phyloP scores from a whole-genome alignment of 2,888 invertebrate genomes.

The Polymixis lichenea region DNA sequence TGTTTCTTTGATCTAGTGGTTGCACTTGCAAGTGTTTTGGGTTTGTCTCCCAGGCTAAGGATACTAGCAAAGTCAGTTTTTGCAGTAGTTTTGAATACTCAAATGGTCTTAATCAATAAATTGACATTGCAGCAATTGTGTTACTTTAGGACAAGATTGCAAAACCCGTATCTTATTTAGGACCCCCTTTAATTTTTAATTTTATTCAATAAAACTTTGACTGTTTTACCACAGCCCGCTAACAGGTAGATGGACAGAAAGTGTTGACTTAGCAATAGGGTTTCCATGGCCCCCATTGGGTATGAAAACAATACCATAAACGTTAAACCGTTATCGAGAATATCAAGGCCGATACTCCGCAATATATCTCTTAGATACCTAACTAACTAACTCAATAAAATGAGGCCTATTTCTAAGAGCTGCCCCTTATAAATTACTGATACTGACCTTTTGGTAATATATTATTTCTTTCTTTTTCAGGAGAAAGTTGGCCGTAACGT shows the following conservation, averaged over 20 bases:
- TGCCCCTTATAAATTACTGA: neutral
- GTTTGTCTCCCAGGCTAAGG: neutral
- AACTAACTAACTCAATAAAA: too few species aligned
- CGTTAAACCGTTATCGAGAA: neutral
- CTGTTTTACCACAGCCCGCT: too few species aligned
- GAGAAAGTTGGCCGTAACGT: slow-evolving; percentile 79
- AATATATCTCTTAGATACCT: neutral
- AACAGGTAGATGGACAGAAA: too few species aligned
- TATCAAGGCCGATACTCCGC: too few species aligned
- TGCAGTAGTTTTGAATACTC: neutral
- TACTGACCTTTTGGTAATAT: neutral
- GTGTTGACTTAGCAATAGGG: too few species aligned
- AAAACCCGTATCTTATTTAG: too few species aligned
- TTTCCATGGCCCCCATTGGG: too few species aligned
- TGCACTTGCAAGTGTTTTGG: neutral
- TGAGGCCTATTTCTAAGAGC: neutral
- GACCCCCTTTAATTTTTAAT: too few species aligned
- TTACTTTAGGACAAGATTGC: neutral
- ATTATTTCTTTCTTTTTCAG: slow-evolving; percentile 67
- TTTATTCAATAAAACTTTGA: too few species aligned
- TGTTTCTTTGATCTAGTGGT: neutral
- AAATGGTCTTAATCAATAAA: neutral
- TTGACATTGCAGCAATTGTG: too few species aligned
- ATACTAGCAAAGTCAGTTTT: too few species aligned
- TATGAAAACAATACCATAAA: neutral